A percentile compares a stretch with the other conserved stretches of the same genome.
phyloP scores from a whole-genome alignment of 2,888 invertebrate species.

The Rhabditoides inermis region DNA sequence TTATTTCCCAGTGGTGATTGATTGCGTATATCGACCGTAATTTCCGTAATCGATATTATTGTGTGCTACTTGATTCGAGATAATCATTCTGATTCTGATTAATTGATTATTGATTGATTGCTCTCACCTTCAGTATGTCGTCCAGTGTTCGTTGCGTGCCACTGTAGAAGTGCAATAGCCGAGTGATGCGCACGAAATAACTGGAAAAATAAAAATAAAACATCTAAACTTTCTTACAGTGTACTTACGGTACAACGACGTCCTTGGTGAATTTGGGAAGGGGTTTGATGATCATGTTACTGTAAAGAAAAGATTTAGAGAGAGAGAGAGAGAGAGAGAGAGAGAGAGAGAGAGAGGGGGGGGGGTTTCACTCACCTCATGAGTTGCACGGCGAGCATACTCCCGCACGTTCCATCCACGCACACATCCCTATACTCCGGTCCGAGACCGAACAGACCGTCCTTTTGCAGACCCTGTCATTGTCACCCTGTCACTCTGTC shows the following conservation, averaged over 20 bases:
- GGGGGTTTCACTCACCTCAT: too few relatives aligned
- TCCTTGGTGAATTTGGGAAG: constrained; percentile 56
- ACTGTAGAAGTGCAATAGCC: constrained; percentile 12
- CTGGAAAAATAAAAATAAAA: too few relatives aligned
- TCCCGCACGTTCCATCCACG: constrained; percentile 54
- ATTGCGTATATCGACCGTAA: not conserved
- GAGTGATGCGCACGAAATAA: constrained; percentile 17
- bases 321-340: not conserved
- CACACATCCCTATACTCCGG: constrained; percentile 53
- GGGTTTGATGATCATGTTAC: constrained; percentile 56
- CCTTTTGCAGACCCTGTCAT: constrained; percentile 29
- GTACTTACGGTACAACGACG: constrained; percentile 51
- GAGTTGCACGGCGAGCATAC: constrained; percentile 56
- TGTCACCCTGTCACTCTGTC: not conserved
- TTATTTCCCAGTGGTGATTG: not conserved
- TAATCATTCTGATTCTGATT: too few relatives aligned
- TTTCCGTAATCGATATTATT: too few relatives aligned
- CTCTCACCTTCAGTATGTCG: constrained; percentile 6
- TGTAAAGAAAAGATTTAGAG: constrained; percentile 49
- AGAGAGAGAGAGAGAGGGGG: too few relatives aligned
- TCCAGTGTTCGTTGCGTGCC: constrained; percentile 10
- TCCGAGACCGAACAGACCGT: constrained; percentile 52
- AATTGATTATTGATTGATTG: too few relatives aligned
- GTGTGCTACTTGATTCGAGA: too few relatives aligned
- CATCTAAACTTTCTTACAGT: too few relatives aligned